Evolutionary conservation across 2,113 vertebrate genomes (phyloP).

Genomic region (Anser cygnoides): DNA sequence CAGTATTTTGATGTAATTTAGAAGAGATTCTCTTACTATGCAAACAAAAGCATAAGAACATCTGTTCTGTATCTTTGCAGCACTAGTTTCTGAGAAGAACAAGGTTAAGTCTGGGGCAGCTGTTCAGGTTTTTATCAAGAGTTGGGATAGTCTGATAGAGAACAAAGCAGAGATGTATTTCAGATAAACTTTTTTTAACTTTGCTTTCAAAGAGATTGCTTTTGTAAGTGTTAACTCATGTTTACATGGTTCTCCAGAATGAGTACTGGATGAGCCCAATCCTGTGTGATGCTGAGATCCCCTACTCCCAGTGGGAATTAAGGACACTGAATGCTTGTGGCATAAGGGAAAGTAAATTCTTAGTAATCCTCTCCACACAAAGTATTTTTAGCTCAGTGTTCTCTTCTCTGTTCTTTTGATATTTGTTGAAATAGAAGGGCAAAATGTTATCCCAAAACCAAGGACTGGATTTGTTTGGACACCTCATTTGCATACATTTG

Average conservation of each 20-base stretch:
- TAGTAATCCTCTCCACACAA: background rate
- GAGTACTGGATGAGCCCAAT: background rate
- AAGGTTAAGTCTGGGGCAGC: background rate
- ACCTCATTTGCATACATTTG: constrained; percentile 32
- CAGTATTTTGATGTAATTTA: background rate
- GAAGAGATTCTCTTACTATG: background rate
- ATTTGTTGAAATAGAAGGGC: constrained; percentile 8
- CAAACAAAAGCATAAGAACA: background rate
- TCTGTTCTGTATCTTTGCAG: background rate
- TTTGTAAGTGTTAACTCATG: background rate
- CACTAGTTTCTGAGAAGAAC: background rate
- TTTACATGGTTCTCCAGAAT: background rate
- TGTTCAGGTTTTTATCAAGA: background rate
- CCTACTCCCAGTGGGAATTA: background rate
- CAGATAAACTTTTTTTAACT: background rate
- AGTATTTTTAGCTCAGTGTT: constrained; percentile 22
- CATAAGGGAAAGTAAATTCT: background rate
- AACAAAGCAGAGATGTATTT: background rate
- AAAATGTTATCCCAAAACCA: constrained; percentile 25
- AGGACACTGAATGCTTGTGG: background rate
- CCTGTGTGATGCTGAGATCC: background rate
- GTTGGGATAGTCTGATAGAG: background rate
- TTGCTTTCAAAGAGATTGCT: background rate
- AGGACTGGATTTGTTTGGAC: background rate
- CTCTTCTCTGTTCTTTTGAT: background rate